Evolutionary conservation across 1,140 invertebrate species (phyloP).

Genomic region (Globodera rostochiensis): DNA sequence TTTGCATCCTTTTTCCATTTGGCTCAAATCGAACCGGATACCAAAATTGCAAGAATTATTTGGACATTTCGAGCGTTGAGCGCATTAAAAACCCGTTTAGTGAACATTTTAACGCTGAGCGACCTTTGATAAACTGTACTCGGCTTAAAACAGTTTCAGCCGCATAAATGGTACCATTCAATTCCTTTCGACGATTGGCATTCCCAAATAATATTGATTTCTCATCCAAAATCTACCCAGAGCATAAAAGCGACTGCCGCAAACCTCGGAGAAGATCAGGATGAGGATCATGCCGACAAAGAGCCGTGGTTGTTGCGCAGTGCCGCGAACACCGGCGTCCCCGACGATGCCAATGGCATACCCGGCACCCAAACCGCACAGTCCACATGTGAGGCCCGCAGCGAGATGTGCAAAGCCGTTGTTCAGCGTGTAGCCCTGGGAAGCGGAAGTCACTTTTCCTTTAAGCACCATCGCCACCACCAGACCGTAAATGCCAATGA

Average conservation of each 20-base stretch:
- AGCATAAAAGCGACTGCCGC: background rate
- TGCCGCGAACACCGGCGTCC: constrained; percentile 79
- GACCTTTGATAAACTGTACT: no score
- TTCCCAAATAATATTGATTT: no score
- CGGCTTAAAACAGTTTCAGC: no score
- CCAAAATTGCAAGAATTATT: no score
- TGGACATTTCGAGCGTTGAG: no score
- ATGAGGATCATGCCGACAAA: constrained; percentile 99
- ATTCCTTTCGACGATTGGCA: no score
- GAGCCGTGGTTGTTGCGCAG: constrained; percentile 94
- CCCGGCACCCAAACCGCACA: constrained; percentile 76
- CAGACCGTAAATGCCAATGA: constrained; percentile 65
- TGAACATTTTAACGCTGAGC: no score
- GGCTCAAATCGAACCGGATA: no score
- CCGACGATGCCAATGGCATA: constrained; percentile 65
- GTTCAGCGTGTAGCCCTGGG: constrained; percentile 72
- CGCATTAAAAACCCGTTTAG: no score
- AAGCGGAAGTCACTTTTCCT: constrained; percentile 56
- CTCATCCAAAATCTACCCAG: no score
- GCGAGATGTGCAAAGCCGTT: constrained; percentile 96
- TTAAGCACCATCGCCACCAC: constrained; percentile 64
- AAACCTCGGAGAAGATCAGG: constrained; percentile 98
- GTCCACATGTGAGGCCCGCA: constrained; percentile 91
- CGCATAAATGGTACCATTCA: no score
- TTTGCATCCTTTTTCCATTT: no score